Evolutionary conservation across 2,797 vertebrate genomes (phyloP).

Genomic region (Benthosema pterotum): DNA sequence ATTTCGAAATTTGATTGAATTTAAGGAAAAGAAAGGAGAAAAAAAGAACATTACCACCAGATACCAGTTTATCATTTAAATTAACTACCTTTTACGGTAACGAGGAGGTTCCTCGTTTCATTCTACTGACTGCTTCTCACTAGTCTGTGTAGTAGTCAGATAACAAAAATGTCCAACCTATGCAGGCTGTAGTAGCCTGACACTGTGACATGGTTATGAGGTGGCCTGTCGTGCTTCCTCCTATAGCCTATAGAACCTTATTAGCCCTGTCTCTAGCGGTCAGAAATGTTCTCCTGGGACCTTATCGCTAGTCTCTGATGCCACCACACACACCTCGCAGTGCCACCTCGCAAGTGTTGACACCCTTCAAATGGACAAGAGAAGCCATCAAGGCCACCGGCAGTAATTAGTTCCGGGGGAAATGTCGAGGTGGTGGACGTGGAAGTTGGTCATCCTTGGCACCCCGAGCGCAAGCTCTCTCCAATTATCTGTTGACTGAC

Average conservation of each 20-base stretch:
- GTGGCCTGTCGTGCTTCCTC: constrained; percentile 48
- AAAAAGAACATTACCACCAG: not conserved
- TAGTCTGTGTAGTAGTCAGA: constrained; percentile 20
- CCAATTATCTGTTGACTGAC: constrained; percentile 72
- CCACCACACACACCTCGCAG: constrained; percentile 27
- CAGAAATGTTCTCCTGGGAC: constrained; percentile 48
- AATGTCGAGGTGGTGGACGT: constrained; percentile 34
- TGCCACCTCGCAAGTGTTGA: constrained; percentile 51
- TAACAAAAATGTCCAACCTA: constrained; percentile 71
- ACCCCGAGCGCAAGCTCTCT: constrained; percentile 49
- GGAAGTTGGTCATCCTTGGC: constrained; percentile 51
- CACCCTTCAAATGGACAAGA: constrained; percentile 60
- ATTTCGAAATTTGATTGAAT: constrained; percentile 5
- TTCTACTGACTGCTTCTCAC: constrained; percentile 41
- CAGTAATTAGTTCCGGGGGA: constrained; percentile 66
- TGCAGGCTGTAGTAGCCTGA: constrained; percentile 48
- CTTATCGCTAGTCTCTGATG: constrained; percentile 59
- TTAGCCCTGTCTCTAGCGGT: constrained; percentile 71
- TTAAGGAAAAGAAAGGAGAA: too few species aligned
- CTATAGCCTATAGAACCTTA: constrained; percentile 60
- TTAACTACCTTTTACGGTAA: constrained; percentile 25
- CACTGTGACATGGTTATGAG: constrained; percentile 50
- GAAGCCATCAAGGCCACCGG: constrained; percentile 55
- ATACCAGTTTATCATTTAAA: not conserved
- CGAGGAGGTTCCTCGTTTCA: constrained; percentile 39